These are phyloP conservation scores for Antechinus stuartii DNA, from an alignment of 2,113 vertebrate genomes.

Conservation along the genomic window DNA sequence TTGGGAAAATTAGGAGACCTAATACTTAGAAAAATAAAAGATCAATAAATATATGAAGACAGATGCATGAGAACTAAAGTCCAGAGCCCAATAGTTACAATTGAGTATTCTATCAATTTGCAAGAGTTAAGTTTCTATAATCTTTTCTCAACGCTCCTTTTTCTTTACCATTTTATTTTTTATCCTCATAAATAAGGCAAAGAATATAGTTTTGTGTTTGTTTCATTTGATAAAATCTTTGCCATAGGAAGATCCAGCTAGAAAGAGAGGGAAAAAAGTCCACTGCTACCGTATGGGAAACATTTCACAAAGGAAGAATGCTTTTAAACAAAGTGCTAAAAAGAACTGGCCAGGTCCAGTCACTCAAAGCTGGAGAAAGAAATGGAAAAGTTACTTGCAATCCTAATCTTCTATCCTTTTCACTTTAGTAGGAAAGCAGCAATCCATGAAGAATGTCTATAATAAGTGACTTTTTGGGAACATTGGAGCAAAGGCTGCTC, in stretches of 20 bases:
- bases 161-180: not conserved
- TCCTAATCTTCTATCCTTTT: not conserved
- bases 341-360: not conserved
- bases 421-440: not conserved
- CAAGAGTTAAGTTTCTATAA: not conserved
- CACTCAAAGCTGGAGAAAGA: not conserved
- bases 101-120: not conserved
- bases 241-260: not conserved
- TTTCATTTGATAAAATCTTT: not conserved
- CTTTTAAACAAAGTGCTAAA: not conserved
- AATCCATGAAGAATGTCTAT: not conserved
- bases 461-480: not conserved
- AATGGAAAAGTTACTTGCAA: not conserved
- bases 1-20: not conserved
- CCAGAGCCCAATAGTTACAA: not conserved
- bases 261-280: too few relatives aligned
- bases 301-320: not conserved
- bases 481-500: not conserved
- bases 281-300: not conserved
- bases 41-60: not conserved
- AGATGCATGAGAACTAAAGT: not conserved
- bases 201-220: constrained; percentile 1
- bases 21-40: not conserved
- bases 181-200: not conserved
- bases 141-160: not conserved